phyloP scores from a whole-genome alignment of 2,888 invertebrate species.

The Cordylochernes scorpioides region DNA sequence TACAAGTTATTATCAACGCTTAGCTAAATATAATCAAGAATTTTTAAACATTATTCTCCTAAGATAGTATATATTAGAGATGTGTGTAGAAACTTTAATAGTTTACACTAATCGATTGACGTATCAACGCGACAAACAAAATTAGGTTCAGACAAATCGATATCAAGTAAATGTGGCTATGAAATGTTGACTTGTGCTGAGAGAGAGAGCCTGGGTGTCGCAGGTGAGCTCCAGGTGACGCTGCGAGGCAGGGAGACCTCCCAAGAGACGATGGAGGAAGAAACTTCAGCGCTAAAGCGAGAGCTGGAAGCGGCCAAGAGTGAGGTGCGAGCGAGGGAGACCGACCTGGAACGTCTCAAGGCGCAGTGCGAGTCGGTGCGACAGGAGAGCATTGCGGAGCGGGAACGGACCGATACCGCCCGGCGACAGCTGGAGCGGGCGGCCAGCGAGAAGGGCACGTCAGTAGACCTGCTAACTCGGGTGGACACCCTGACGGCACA shows the following conservation, averaged over 20 bases:
- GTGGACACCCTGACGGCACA: conserved; percentile 31
- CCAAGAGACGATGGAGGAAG: conserved; percentile 12
- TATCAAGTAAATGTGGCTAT: too few species aligned
- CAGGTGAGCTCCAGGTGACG: conserved; percentile 12
- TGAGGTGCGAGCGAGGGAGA: conserved; percentile 19
- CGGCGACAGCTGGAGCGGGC: conserved; percentile 9
- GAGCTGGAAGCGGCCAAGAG: conserved; percentile 6
- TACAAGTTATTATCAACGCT: too few species aligned
- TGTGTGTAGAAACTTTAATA: too few species aligned
- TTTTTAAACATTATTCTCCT: too few species aligned
- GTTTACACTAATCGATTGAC: too few species aligned
- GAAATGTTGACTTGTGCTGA: too few species aligned
- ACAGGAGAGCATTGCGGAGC: conserved; percentile 4
- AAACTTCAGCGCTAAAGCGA: conserved; percentile 9
- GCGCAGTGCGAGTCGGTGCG: conserved; percentile 13
- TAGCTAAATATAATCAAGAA: too few species aligned
- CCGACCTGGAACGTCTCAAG: conserved; percentile 11
- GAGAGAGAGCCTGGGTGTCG: too few species aligned
- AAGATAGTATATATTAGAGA: too few species aligned
- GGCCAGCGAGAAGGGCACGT: conserved; percentile 4
- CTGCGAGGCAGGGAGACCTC: conserved; percentile 11
- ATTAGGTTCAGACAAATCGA: too few species aligned
- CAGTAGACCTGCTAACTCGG: conserved; percentile 17
- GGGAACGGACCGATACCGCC: conserved; percentile 17
- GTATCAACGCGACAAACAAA: too few species aligned